Base-by-base conservation (phyloP, 1,140 invertebrate species). In the Orussus abietinus region DNA sequence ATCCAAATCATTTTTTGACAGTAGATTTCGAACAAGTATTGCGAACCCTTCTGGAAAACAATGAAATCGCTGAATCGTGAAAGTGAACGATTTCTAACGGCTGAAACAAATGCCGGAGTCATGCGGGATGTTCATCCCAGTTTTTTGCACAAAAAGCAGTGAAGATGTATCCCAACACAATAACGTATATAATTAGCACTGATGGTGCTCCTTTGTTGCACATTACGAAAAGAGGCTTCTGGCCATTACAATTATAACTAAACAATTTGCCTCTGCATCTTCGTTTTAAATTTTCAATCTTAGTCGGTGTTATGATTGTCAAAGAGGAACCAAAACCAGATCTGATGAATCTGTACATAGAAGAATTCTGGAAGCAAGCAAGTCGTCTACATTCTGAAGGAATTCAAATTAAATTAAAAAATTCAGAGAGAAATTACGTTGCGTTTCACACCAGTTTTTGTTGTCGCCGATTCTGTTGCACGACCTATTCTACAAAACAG, bases 401-500 rank as follows among this genome's bases (percentile, higher is more conserved):
- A 1, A 20, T 41, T 26, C 11, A 26, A 10, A 10, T 9, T 26
- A 26, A 26, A 10, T 10, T 26, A 1, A 26, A 26, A 9, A 11
- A 26, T 1, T 1, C 25, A 11, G 9, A 26, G 25, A 26, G 1
- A 11, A 26, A 26, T 11, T 26, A 26, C 11, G 9, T 9, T 10
- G 11, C 9, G 25, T 26, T 11, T 26, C 25, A 26, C 9, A 10
- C 11, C 25, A 10, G 25, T 26, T 9, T 26, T 26, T 9, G 9
- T 26, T n/a, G n/a, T 11, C 25, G 25, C 11, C 1, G 38, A 42
- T 28, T 47, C 33, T 30, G 34, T 37, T 29, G 32, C 45, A 0
- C 19, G 33, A 30, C 33, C 22, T 10, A 37, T 47, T 15, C 30
- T 37, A 11, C 39, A 47, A 38, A 47, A 47, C 7, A 22, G 39